Evolutionary conservation across 2,113 vertebrate genomes (phyloP).

Genomic region (Orthochromis malagaraziensis): DNA sequence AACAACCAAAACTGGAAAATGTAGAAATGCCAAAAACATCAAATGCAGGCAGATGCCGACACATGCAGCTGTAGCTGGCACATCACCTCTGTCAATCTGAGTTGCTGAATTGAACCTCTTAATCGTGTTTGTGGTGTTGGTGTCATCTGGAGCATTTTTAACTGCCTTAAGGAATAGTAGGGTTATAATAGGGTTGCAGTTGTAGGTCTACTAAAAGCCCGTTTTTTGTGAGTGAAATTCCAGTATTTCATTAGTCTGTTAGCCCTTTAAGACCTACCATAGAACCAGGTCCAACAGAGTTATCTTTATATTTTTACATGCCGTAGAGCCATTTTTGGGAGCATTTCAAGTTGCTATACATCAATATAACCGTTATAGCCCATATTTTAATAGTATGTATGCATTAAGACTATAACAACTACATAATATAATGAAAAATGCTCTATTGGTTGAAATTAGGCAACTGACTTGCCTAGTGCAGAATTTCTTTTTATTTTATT

Average conservation of each 20-base stretch:
- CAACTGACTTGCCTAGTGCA: background rate
- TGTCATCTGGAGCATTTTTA: background rate
- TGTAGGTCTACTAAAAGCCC: background rate
- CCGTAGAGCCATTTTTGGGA: background rate
- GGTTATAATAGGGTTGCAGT: background rate
- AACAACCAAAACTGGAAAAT: background rate
- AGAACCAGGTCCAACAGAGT: background rate
- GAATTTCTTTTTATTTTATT: fast-evolving
- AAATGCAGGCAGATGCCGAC: background rate
- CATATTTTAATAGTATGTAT: background rate
- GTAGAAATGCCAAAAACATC: background rate
- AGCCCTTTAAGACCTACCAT: background rate
- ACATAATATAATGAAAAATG: background rate
- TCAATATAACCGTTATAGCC: background rate
- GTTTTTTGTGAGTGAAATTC: background rate
- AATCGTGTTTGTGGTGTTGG: background rate
- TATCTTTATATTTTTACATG: background rate
- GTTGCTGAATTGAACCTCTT: background rate
- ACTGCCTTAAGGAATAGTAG: background rate
- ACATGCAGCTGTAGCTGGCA: fast-evolving
- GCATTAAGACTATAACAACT: background rate
- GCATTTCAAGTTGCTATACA: background rate
- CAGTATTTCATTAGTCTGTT: background rate
- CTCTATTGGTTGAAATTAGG: background rate
- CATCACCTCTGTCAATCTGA: background rate